These are phyloP conservation scores for Rhyacichthys aspro DNA, from an alignment of 2,797 vertebrate genomes.

Conservation along the genomic window DNA sequence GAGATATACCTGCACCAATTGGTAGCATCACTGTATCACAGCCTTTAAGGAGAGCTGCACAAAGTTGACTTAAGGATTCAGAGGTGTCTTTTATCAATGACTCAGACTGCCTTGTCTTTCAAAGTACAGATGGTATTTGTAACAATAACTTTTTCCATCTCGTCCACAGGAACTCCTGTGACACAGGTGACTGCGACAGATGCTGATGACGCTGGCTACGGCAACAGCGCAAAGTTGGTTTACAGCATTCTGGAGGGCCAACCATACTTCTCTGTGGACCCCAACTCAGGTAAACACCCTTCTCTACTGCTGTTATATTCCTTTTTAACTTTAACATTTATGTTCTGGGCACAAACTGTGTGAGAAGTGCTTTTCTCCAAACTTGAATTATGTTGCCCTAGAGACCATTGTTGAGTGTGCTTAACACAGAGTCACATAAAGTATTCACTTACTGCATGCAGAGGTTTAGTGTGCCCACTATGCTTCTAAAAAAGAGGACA, in stretches of 20 bases:
- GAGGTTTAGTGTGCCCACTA: constrained; percentile 7
- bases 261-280: constrained; percentile 97
- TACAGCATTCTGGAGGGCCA: constrained; percentile 98
- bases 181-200: constrained; percentile 96
- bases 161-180: constrained; percentile 89
- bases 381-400: neutral
- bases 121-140: no score
- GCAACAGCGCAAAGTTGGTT: constrained; percentile 96
- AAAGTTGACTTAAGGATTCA: no score
- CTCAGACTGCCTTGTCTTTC: no score
- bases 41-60: no score
- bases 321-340: neutral
- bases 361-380: neutral
- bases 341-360: neutral
- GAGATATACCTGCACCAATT: no score
- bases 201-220: constrained; percentile 96
- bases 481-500: constrained; percentile 31
- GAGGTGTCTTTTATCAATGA: neutral
- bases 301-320: neutral
- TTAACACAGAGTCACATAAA: constrained; percentile 1
- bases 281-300: constrained; percentile 87
- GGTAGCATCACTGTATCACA: no score
- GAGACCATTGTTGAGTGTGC: neutral
- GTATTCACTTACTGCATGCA: constrained; percentile 5
- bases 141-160: constrained; percentile 32